Evolutionary conservation across 2,888 invertebrate species (phyloP), one percentile per base, ranked within the genome.

Genomic region (Athalia rosae): DNA sequence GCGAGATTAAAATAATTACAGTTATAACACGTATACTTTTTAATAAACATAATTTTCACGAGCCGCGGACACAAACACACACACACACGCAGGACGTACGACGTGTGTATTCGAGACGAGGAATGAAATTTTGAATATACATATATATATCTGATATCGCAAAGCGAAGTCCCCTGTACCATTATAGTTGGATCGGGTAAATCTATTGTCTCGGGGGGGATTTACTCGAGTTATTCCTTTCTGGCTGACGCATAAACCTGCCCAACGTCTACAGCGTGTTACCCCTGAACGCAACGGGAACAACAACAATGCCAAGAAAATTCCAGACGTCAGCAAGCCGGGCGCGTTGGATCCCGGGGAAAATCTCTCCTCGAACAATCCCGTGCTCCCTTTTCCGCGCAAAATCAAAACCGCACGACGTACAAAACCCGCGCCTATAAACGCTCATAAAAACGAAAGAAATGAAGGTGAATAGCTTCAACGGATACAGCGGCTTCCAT

Each of bases 171-270:
- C n/a, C n/a, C n/a, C n/a, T n/a, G 47, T 28, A 53, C 53, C 45
- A 63, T 74, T 48, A 61, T 48, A 50, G 28, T 11, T 48, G 48
- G 61, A 74, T 59, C 59, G 61, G 74, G 47, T 62, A 62, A 62
- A 74, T 74, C 74, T 61, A 61, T 74, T 74, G 74, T 74, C 50
- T 74, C 61, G 11, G n/a, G 64, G 64, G 45, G 61, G 74, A 74
- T 74, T 74, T 74, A 48, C 61, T 61, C 61, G 48, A 61, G 48
- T 59, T 28, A 28, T 28, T 62, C 6, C 61, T 61, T 59, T 8
- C 45, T 48, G 13, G 47, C 59, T 58, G n/a, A 62, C 2, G 28
- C 28, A 28, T 2, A 28, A 28, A 28, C 28, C 28, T 74, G n/a
- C 61, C 13, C 45, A 45, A 43, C 41, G 43, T 3, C 71, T 15